These are phyloP conservation scores for Catocala nupta DNA, from an alignment of 2,888 invertebrate genomes.

Conservation along the genomic window DNA sequence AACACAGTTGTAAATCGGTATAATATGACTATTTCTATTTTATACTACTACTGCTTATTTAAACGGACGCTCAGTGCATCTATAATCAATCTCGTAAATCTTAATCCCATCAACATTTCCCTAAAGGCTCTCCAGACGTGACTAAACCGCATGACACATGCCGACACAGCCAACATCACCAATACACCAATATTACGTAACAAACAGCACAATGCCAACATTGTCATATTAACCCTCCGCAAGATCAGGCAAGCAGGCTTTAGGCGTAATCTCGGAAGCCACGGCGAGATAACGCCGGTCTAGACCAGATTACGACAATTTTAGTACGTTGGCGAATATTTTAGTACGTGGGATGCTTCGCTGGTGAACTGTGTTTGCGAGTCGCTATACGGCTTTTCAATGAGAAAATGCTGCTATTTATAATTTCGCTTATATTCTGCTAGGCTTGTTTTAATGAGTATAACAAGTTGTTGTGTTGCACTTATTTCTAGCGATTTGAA, in stretches of 20 bases:
- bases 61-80: too few relatives aligned
- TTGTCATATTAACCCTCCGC: conserved; percentile 46
- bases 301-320: conserved; percentile 47
- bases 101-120: background rate
- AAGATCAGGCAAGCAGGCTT: conserved; percentile 43
- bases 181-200: conserved; percentile 17
- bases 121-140: background rate
- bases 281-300: conserved; percentile 46
- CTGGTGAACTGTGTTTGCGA: conserved; percentile 21
- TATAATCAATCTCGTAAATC: too few relatives aligned
- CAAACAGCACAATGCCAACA: conserved; percentile 26
- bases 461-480: too few relatives aligned
- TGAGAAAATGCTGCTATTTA: background rate
- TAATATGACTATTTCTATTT: too few relatives aligned
- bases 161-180: background rate
- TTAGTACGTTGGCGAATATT: conserved; percentile 47
- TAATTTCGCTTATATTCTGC: background rate
- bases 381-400: background rate
- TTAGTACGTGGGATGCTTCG: conserved; percentile 29
- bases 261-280: conserved; percentile 42
- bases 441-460: too few relatives aligned
- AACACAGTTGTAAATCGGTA: too few relatives aligned
- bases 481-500: too few relatives aligned
- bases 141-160: background rate
- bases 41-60: too few relatives aligned